These are phyloP conservation scores for Festucalex cinctus DNA, from an alignment of 2,113 vertebrate genomes.

Conservation along the genomic window DNA sequence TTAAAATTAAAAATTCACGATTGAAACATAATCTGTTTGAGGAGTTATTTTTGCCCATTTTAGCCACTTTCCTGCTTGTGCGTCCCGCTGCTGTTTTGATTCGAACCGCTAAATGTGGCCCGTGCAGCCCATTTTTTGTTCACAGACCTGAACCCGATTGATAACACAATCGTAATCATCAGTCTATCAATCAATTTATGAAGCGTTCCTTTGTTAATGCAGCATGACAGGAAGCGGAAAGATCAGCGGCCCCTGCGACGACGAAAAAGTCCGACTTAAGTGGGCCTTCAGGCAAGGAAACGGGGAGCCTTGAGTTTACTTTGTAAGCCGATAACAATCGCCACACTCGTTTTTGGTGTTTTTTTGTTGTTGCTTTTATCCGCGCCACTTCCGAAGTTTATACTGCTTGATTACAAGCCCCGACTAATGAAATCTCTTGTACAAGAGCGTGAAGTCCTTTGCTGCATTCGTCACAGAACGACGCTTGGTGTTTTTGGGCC, in stretches of 20 bases:
- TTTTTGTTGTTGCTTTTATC: background rate
- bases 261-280: background rate
- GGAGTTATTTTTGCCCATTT: background rate
- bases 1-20: background rate
- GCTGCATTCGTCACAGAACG: conserved; percentile 27
- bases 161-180: background rate
- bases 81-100: too few relatives aligned
- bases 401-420: background rate
- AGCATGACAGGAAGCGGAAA: background rate
- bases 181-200: background rate
- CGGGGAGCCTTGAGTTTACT: background rate
- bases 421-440: background rate
- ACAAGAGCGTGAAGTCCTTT: conserved; percentile 13
- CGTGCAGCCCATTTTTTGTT: background rate
- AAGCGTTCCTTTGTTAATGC: background rate
- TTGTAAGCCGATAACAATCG: background rate
- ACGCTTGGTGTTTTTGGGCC: conserved; percentile 34
- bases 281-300: background rate
- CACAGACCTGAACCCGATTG: background rate
- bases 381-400: background rate
- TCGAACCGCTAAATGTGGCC: background rate
- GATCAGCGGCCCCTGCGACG: background rate
- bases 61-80: too few relatives aligned
- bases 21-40: background rate
- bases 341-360: background rate